Evolutionary conservation across 1,140 invertebrate genomes (phyloP), one percentile per base, ranked within the genome.

Genomic region (Orchestia grillus): DNA sequence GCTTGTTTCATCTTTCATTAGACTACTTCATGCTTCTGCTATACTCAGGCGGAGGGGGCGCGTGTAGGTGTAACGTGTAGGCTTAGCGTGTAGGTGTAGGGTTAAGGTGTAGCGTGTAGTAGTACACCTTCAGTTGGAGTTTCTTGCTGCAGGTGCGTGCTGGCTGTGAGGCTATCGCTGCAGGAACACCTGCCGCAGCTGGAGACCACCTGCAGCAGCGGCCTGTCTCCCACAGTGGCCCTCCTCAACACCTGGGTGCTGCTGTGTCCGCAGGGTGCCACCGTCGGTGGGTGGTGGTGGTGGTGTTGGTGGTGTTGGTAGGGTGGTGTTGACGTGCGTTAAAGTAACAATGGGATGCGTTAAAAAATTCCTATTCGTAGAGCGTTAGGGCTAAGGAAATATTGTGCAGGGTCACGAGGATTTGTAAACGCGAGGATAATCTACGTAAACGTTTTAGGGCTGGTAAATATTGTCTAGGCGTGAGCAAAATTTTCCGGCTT

Each of bases 161-260:
- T 99, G 47, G 98, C 98, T 8, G 98, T 99, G 0, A 98, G 98
- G 96, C 97, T 99, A 47, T 98, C 98, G 44, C 97, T 98, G 95
- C 97, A 97, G 44, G 98, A 98, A 92, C 97, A 97, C 95, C 96
- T 98, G 40, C 98, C 98, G 28, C 97, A 97, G 43, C 96, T 98
- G 36, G 98, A 98, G 96, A 97, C 97, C 44, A 97, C 97, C 23
- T 97, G 97, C 88, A 97, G 41, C 87, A 96, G 88, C 47, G 44
- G 87, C 4, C 53, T 96, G 44, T 96, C 96, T 1, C 96, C 96
- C 11, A 96, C 96, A n/a, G 87, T 92, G 4, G 87, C 87, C 0
- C 23, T 96, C 23, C 88, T 96, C 11, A 90, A 44, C 47, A 11
- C 87, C 62, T 96, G 96, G 96, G 42, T 41, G 11, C 77, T 91